A percentile compares a stretch with the other conserved stretches of the same genome.
Conservation (phyloP, 2,797 vertebrate genomes). For the Momotus momota region DNA sequence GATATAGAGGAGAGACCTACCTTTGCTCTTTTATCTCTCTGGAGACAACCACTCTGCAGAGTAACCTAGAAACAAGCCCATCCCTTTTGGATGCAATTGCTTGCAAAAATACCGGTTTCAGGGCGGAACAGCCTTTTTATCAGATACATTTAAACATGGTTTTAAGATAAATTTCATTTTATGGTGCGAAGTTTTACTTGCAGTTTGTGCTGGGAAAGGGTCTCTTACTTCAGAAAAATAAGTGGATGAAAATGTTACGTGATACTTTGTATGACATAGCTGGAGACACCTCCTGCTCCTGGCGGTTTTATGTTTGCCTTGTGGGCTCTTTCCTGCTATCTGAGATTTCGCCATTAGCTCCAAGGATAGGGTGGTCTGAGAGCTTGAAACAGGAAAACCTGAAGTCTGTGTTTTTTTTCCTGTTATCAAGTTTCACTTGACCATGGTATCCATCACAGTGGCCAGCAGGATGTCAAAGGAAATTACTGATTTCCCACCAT, state of each 20-base stretch:
- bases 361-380: not conserved
- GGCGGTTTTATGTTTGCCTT: constrained; percentile 23
- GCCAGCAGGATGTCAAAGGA: constrained; percentile 2
- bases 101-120: constrained; percentile 9
- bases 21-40: constrained; percentile 50
- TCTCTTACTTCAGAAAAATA: not conserved
- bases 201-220: not conserved
- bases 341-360: constrained; percentile 50
- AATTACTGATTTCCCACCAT: not conserved
- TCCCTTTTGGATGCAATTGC: not conserved
- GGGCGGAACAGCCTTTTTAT: not conserved
- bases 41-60: constrained; percentile 18
- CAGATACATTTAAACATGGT: not conserved
- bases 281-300: constrained; percentile 1
- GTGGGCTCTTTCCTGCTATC: constrained; percentile 33
- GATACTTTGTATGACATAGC: not conserved
- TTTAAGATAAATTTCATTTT: constrained; percentile 1
- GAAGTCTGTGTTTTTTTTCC: not conserved
- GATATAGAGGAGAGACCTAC: constrained; percentile 18
- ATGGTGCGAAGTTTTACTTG: not conserved
- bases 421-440: constrained; percentile 12
- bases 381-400: constrained; percentile 29
- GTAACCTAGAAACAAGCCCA: constrained; percentile 6
- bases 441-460: not conserved
- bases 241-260: not conserved